These are phyloP conservation scores for Eurytoma californica DNA, from an alignment of 2,888 invertebrate genomes.

Conservation along the genomic window DNA sequence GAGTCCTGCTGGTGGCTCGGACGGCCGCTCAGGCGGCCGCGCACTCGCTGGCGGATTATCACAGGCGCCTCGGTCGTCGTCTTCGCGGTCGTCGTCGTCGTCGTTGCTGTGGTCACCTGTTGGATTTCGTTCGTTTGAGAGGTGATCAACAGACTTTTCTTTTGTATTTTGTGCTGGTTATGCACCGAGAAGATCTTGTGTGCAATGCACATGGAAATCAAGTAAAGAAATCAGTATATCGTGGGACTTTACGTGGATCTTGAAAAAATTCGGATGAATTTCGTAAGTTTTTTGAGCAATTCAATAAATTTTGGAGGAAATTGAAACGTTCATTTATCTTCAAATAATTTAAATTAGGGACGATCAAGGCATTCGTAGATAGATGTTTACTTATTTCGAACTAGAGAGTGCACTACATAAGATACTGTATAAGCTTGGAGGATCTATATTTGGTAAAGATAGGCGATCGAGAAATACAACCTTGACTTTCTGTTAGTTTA, in stretches of 20 bases:
- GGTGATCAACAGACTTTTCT: too few relatives aligned
- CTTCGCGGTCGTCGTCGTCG: constrained; percentile 56
- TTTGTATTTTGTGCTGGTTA: too few relatives aligned
- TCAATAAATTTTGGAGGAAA: too few relatives aligned
- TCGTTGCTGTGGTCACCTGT: constrained; percentile 19
- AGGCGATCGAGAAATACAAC: constrained; percentile 20
- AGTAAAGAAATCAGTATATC: too few relatives aligned
- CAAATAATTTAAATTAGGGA: constrained; percentile 1
- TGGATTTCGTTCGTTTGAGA: too few relatives aligned
- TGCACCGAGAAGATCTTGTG: too few relatives aligned
- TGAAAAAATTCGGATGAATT: too few relatives aligned
- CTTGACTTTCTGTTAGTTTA: constrained; percentile 43
- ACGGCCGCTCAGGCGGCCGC: constrained; percentile 63
- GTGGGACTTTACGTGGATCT: too few relatives aligned
- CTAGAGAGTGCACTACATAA: background rate
- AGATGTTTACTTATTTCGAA: background rate
- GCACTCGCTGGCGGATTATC: constrained; percentile 67
- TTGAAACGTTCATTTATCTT: too few relatives aligned
- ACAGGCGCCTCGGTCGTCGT: constrained; percentile 65
- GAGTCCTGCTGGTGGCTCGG: constrained; percentile 64
- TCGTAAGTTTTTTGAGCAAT: too few relatives aligned
- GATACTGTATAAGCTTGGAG: constrained; percentile 36
- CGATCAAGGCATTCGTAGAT: too few relatives aligned
- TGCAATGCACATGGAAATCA: too few relatives aligned
- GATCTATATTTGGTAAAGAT: constrained; percentile 37